Evolutionary conservation across 2,888 invertebrate genomes (phyloP), one percentile per base, ranked within the genome.

Genomic region (Cloeon dipterum): DNA sequence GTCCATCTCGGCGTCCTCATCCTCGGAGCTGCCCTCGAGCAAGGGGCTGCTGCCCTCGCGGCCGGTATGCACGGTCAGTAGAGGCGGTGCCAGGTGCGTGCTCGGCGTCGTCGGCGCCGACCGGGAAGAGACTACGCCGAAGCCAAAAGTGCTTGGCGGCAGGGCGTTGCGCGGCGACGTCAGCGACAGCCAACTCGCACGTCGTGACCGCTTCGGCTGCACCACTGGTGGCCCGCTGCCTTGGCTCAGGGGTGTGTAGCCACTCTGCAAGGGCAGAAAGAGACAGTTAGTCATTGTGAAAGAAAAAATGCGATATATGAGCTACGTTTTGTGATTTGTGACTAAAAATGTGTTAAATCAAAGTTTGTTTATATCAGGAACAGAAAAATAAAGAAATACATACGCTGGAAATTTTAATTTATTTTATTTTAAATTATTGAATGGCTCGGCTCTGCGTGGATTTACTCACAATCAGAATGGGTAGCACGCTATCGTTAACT

Each of bases 1-100:
- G n/a, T n/a, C n/a, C n/a, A n/a, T n/a, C 14, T 29, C 29, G 5
- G n/a, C 29, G 5, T 7, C 29, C n/a, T 29, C 29, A n/a, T 29
- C 29, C 14, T 29, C 29, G 5, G 29, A 29, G 16, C 16, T 16
- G n/a, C 5, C 29, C n/a, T 29, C 29, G 5, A 29, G 29, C 16
- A 29, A 29, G n/a, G 29, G 29, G 29, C 29, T 29, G 29, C 29
- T 29, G 7, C 29, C 29, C 29, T 29, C 29, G 5, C 25, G 25
- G n/a, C 29, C n/a, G 7, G 13, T 16, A 5, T n/a, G 29, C 5
- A 16, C 16, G n/a, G n/a, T 5, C 7, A 29, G 29, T 7, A n/a
- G 7, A 7, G 29, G 29, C n/a, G 29, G 29, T n/a, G 29, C 29
- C 7, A 29, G 16, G 16, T 29, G 29, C 7, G 29, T 29, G 29